Evolutionary conservation across 2,797 vertebrate species (phyloP), one percentile per base, ranked within the genome.

Genomic region (Myoxocephalus aenaeus): DNA sequence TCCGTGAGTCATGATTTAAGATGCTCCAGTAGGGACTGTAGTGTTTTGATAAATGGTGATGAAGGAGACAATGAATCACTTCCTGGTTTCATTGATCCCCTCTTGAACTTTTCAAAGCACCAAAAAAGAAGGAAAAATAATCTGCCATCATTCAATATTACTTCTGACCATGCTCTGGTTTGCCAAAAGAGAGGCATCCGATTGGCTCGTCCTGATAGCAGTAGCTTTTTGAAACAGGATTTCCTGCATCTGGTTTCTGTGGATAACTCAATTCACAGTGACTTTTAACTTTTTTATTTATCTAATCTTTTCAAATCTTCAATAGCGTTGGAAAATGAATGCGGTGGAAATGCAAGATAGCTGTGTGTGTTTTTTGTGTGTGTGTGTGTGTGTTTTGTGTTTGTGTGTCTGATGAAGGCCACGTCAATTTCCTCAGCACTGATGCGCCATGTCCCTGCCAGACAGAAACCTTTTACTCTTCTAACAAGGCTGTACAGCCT

Each of bases 221-320:
- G 22, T 14, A 15, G 14, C 62, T 73, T 84, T 68, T 78, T 65
- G 22, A 80, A 82, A 83, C 68, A 71, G 76, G 53, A 87, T 90
- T 90, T 90, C 71, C 77, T 77, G 57, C 66, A 50, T 91, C 81
- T 86, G 84, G 69, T 86, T 89, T 89, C 73, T 83, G 53, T 40
- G 3, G 57, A 20, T 88, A 80, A 89, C 69, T 88, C 38, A 50
- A 81, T 90, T 86, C 53, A 51, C 65, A 12, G 20, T 7, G 53
- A 59, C 54, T 69, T 44, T 67, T 78, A 73, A 27, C 50, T 72
- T 27, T 67, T 69, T 51, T 5, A 32, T 67, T 36, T 15, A 17
- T 71, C 42, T 48, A 5, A 63, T 75, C 32, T 70, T 63, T 57
- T 73, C 56, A 42, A 11, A 46, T 57, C 38, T 20, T 46, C 5